Base-by-base conservation (phyloP, 64 coral and sea anemone species). In the Dendronephthya gigantea region DNA sequence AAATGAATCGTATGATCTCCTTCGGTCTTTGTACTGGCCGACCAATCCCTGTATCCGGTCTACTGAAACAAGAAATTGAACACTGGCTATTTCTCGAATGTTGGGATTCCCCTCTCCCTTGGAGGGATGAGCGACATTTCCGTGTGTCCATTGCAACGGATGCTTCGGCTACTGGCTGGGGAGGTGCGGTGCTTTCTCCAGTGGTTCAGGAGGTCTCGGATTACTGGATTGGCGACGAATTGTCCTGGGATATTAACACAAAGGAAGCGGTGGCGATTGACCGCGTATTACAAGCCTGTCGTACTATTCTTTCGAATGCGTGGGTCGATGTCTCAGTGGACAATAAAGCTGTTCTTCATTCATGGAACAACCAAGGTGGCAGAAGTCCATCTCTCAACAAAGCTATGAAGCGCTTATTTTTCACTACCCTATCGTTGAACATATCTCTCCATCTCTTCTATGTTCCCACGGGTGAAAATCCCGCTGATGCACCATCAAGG, bases 291-390 rank as follows among this genome's bases (percentile, higher is more conserved):
- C 17, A 43, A 15, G 28, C 84, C 1, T 35, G 52, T 2, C 52
- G 31, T 1, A 15, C 1, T 4, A 2, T 17, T 43, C 1, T 38
- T 37, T 13, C 15, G 2, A 45, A 87, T 87, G 38, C 58, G 23
- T 25, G 55, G 34, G 35, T 87, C 23, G 85, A 87, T 43, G 14
- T 50, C 41, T 19, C 15, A 11, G 85, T 87, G 12, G 85, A 87
- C 41, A 87, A 87, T 16, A 55, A 74, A 19, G 66, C 36, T 38
- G 31, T 69, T 5, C 8, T 86, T 36, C 47, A 58, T 4, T 25
- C 83, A 4, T 85, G 83, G 83, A 34, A 85, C 0, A 29, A 55
- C 5, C 35, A 37, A 19, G 48, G 83, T 22, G 31, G 2, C 37
- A 35, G 39, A 30, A 58, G 2, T 36, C 19, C 28, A 12, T 9